Evolutionary conservation across 2,797 vertebrate genomes (phyloP).

Genomic region (Agapornis canus): DNA sequence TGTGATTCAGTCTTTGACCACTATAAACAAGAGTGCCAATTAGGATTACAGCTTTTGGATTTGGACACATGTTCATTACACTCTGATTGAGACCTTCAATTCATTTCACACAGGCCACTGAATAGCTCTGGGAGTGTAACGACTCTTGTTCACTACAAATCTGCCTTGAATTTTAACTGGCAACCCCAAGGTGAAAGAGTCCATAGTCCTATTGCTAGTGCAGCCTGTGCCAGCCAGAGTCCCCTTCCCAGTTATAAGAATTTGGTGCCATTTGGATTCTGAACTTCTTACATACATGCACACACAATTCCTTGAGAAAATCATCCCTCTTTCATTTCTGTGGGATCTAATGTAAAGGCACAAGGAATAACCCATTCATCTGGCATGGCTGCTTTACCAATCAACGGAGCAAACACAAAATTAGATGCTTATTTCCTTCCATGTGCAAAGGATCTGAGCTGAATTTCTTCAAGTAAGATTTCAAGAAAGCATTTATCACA

Average conservation of each 20-base stretch:
- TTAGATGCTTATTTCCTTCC: neutral
- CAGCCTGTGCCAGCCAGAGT: neutral
- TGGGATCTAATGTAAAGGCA: neutral
- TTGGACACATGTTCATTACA: slow-evolving; percentile 16
- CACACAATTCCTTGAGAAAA: neutral
- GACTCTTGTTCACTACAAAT: neutral
- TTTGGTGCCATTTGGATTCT: neutral
- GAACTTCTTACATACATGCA: neutral
- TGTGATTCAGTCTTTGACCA: neutral
- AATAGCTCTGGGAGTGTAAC: neutral
- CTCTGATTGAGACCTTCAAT: slow-evolving; percentile 27
- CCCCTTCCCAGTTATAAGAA: neutral
- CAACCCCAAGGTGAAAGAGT: neutral
- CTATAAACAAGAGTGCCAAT: slow-evolving; percentile 2
- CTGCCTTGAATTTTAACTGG: slow-evolving; percentile 5
- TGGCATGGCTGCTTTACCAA: neutral
- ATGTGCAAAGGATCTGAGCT: neutral
- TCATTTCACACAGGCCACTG: slow-evolving; percentile 18
- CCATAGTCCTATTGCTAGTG: neutral
- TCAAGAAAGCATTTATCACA: slow-evolving; percentile 13
- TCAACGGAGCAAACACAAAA: neutral
- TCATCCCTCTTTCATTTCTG: neutral
- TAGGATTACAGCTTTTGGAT: slow-evolving; percentile 31
- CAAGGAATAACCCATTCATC: neutral
- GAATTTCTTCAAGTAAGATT: neutral